Conservation (phyloP, 2,113 vertebrate species). For the Alexandromys fortis region DNA sequence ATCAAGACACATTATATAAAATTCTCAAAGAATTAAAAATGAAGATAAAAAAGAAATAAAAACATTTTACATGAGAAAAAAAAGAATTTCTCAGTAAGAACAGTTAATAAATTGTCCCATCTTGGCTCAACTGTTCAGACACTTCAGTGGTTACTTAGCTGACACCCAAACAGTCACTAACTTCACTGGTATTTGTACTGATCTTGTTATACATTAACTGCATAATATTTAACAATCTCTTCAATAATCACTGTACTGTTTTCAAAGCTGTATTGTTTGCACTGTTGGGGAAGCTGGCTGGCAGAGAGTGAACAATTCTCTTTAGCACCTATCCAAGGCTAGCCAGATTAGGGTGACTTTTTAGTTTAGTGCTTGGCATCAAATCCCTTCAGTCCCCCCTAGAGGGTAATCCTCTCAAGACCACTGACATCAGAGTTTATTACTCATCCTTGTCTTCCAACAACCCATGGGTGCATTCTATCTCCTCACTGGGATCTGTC, state of each 20-base stretch:
- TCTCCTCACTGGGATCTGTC: background rate
- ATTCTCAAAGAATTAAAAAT: background rate
- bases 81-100: background rate
- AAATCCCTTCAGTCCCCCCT: background rate
- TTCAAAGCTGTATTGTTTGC: conserved; percentile 58
- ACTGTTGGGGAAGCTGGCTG: background rate
- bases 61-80: background rate
- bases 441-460: background rate
- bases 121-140: conserved; percentile 4
- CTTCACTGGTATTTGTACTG: conserved; percentile 51
- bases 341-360: background rate
- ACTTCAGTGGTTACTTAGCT: background rate
- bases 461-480: background rate
- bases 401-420: background rate
- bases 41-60: background rate
- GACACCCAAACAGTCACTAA: conserved; percentile 46
- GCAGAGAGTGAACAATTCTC: background rate
- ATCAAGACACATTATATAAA: background rate
- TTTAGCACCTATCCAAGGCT: background rate
- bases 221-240: conserved; percentile 56
- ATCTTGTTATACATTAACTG: conserved; percentile 9
- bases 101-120: background rate
- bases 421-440: background rate
- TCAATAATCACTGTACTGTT: conserved; percentile 67
- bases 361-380: background rate